These are phyloP conservation scores for Alsophila aescularia DNA, from an alignment of 2,888 invertebrate genomes.

Conservation along the genomic window DNA sequence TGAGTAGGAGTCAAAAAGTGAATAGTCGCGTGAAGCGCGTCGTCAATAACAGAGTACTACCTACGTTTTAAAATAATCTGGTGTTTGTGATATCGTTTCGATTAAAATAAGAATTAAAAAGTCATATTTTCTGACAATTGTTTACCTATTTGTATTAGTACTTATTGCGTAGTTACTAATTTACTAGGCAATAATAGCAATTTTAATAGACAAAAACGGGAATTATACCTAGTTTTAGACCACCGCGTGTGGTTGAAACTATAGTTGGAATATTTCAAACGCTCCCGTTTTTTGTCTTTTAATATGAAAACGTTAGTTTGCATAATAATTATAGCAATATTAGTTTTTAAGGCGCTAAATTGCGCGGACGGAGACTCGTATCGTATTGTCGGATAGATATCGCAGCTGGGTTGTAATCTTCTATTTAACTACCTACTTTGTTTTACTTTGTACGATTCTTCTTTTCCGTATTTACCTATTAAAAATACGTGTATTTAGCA, in stretches of 20 bases:
- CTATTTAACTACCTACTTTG: too few relatives aligned
- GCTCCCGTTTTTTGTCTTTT: too few relatives aligned
- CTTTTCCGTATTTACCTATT: too few relatives aligned
- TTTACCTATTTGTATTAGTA: conserved; percentile 53
- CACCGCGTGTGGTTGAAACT: too few relatives aligned
- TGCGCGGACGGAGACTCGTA: background rate
- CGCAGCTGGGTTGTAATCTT: background rate
- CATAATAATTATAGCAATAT: conserved; percentile 64
- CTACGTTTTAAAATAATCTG: conserved; percentile 5
- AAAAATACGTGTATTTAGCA: too few relatives aligned
- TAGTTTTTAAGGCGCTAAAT: conserved; percentile 43
- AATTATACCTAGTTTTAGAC: too few relatives aligned
- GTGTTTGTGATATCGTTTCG: conserved; percentile 40
- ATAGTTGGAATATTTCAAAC: too few relatives aligned
- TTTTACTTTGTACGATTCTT: too few relatives aligned
- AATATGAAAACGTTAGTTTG: too few relatives aligned
- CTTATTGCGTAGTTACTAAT: conserved; percentile 31
- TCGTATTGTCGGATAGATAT: background rate
- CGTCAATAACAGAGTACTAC: background rate
- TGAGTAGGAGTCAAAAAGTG: too few relatives aligned
- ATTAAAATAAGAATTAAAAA: conserved; percentile 43
- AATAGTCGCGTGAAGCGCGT: too few relatives aligned
- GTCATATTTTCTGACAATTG: conserved; percentile 68
- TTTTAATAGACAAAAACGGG: too few relatives aligned
- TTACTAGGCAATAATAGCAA: conserved; percentile 52